Evolutionary conservation across 1,140 invertebrate species (phyloP).

Genomic region (Lanistes nyassanus): DNA sequence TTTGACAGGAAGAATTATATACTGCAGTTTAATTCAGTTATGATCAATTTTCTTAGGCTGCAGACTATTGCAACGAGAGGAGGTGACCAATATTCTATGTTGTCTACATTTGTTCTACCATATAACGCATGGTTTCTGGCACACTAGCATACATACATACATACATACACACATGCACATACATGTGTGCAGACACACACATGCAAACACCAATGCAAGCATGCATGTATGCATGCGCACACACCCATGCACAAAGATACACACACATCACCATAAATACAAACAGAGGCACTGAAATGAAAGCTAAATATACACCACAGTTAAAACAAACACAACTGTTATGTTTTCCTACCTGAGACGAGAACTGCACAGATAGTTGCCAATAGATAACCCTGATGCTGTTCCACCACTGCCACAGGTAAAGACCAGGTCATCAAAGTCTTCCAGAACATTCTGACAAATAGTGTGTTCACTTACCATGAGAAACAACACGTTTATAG

Average conservation of each 20-base stretch:
- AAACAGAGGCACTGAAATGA: background rate
- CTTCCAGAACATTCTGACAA: constrained; percentile 44
- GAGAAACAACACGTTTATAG: too few relatives aligned
- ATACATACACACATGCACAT: constrained; percentile 4
- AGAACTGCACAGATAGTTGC: too few relatives aligned
- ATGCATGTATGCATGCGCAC: background rate
- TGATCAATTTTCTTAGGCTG: background rate
- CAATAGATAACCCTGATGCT: too few relatives aligned
- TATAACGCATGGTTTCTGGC: too few relatives aligned
- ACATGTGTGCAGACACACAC: background rate
- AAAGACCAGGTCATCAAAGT: constrained; percentile 60
- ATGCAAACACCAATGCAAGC: background rate
- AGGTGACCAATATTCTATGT: too few relatives aligned
- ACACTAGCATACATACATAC: background rate
- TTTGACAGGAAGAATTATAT: constrained; percentile 8
- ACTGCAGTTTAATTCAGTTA: background rate
- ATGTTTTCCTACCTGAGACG: too few relatives aligned
- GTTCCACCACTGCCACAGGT: constrained; percentile 22
- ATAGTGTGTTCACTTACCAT: background rate
- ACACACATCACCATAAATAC: too few relatives aligned
- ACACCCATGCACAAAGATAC: background rate
- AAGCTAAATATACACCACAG: background rate
- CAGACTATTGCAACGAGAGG: too few relatives aligned
- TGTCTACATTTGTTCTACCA: too few relatives aligned
- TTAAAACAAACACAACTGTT: background rate